These are phyloP conservation scores for Cabera pusaria DNA, from an alignment of 2,888 invertebrate species.

Conservation along the genomic window DNA sequence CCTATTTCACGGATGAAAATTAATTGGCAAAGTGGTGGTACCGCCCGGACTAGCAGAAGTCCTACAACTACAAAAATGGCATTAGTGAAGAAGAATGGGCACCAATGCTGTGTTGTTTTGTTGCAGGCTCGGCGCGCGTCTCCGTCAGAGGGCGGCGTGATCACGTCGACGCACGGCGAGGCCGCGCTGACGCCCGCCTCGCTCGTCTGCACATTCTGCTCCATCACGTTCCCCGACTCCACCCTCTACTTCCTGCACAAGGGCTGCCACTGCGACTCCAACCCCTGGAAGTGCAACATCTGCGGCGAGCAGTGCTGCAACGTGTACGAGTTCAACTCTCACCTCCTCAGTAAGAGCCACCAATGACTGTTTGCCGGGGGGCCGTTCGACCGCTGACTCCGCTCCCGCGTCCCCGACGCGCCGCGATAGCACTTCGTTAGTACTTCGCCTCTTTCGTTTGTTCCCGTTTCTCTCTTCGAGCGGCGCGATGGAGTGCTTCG, in stretches of 20 bases:
- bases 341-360: constrained; percentile 96
- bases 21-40: no score
- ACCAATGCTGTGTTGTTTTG: not conserved
- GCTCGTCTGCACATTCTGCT: constrained; percentile 94
- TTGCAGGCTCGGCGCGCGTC: constrained; percentile 72
- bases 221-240: constrained; percentile 97
- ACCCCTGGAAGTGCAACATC: constrained; percentile 98
- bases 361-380: constrained; percentile 86
- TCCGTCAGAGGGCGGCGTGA: constrained; percentile 83
- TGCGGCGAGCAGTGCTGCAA: constrained; percentile 98
- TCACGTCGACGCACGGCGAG: constrained; percentile 89
- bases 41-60: no score
- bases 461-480: constrained; percentile 29
- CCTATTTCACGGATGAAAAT: no score
- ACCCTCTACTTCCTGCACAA: constrained; percentile 98
- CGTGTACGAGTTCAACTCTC: constrained; percentile 98
- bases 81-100: no score
- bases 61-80: no score
- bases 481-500: constrained; percentile 67
- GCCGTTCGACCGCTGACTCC: constrained; percentile 70
- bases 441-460: constrained; percentile 46
- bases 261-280: constrained; percentile 98
- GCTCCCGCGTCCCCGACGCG: constrained; percentile 53
- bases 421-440: constrained; percentile 68
- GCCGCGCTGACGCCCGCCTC: constrained; percentile 78